phyloP scores from a whole-genome alignment of 1,140 invertebrate genomes.

The Dinoponera quadriceps region DNA sequence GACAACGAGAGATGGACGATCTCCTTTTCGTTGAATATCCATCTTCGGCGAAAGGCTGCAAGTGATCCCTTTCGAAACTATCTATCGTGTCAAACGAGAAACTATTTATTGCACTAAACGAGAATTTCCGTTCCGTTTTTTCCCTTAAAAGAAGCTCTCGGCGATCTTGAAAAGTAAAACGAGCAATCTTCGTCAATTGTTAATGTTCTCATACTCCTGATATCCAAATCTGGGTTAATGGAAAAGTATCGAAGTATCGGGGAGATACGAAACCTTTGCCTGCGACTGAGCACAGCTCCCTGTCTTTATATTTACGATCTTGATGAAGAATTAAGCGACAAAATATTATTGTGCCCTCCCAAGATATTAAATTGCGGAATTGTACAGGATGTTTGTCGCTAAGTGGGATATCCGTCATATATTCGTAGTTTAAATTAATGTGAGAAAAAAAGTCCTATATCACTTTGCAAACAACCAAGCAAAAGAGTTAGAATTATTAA shows the following conservation, averaged over 20 bases:
- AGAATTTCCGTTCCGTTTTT: background rate
- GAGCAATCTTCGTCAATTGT: slow-evolving; percentile 38
- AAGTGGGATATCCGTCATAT: too few relatives aligned
- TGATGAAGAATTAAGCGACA: slow-evolving; percentile 23
- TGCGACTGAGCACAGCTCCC: background rate
- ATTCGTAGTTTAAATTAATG: too few relatives aligned
- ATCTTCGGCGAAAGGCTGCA: background rate
- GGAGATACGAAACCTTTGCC: slow-evolving; percentile 14
- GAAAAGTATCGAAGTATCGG: slow-evolving; percentile 53
- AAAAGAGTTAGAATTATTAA: too few relatives aligned
- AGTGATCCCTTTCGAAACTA: slow-evolving; percentile 27
- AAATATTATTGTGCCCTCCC: background rate
- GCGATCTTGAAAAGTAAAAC: slow-evolving; percentile 39
- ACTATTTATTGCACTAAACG: slow-evolving; percentile 32
- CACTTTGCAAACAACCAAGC: too few relatives aligned
- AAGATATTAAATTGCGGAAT: slow-evolving; percentile 13
- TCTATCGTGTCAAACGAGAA: slow-evolving; percentile 24
- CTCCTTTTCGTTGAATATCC: background rate
- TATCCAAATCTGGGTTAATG: slow-evolving; percentile 55
- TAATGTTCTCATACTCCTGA: slow-evolving; percentile 43
- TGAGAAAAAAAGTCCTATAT: too few relatives aligned
- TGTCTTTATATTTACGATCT: slow-evolving; percentile 32
- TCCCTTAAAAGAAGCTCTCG: slow-evolving; percentile 36
- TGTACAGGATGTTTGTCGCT: too few relatives aligned
- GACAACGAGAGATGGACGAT: background rate